Percentiles rank a stretch among this genome's conserved stretches.
Evolutionary conservation across 2,113 vertebrate genomes (phyloP).

Genomic region (Triplophysa rosa): DNA sequence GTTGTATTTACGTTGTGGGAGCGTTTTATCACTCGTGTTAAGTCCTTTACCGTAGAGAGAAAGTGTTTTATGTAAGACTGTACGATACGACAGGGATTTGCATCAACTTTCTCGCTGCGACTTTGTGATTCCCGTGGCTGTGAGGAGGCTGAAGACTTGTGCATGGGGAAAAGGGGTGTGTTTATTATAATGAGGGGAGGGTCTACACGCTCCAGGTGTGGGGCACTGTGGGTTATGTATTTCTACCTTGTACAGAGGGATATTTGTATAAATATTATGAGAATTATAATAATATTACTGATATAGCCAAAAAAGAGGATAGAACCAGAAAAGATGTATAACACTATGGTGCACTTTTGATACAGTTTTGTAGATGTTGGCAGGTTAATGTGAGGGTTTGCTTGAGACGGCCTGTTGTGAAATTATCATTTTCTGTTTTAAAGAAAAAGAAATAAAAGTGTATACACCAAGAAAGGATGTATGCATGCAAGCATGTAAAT

Average conservation of each 20-base stretch:
- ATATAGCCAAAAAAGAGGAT: conserved; percentile 69
- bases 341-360: conserved; percentile 89
- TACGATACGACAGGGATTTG: conserved; percentile 34
- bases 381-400: conserved; percentile 81
- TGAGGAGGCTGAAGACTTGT: conserved; percentile 59
- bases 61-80: conserved; percentile 48
- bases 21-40: conserved; percentile 47
- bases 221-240: conserved; percentile 68
- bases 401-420: conserved; percentile 81
- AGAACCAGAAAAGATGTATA: conserved; percentile 77
- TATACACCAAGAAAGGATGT: conserved; percentile 59
- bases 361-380: conserved; percentile 86
- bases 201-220: conserved; percentile 45
- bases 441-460: conserved; percentile 80
- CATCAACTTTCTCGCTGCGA: conserved; percentile 54
- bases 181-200: conserved; percentile 40
- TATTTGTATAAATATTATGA: conserved; percentile 86
- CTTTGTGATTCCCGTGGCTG: conserved; percentile 49
- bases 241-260: conserved; percentile 89
- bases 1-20: conserved; percentile 63
- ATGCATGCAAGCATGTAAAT: conserved; percentile 36
- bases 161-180: conserved; percentile 52
- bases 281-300: conserved; percentile 70
- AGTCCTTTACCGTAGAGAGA: conserved; percentile 43
- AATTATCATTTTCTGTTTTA: conserved; percentile 85